phyloP scores from a whole-genome alignment of 2,797 vertebrate species.

The Sebastes diploproa region DNA sequence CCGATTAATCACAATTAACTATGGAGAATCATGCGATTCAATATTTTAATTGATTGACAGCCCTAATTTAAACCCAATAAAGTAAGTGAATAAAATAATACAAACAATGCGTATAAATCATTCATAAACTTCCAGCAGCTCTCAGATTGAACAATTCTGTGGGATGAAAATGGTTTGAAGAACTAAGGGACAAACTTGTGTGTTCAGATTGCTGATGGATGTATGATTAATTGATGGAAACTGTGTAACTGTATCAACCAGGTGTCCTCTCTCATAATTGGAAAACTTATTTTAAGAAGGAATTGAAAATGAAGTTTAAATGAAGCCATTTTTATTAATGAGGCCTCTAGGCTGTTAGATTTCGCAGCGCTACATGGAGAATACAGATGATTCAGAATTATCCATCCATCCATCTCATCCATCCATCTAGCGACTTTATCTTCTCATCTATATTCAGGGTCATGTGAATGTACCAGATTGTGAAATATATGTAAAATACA shows the following conservation, averaged over 20 bases:
- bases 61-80: too few relatives aligned
- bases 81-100: too few relatives aligned
- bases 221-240: constrained; percentile 20
- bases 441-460: neutral
- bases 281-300: constrained; percentile 8
- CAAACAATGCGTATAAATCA: neutral
- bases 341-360: constrained; percentile 6
- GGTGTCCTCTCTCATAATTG: constrained; percentile 24
- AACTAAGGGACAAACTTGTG: neutral
- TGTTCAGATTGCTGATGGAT: neutral
- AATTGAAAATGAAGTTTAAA: constrained; percentile 28
- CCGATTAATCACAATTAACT: too few relatives aligned
- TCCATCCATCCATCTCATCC: neutral
- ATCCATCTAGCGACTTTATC: neutral
- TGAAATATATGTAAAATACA: neutral
- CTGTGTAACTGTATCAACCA: constrained; percentile 1
- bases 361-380: neutral
- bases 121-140: neutral
- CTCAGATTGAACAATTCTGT: neutral
- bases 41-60: too few relatives aligned
- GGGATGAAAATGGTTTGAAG: neutral
- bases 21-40: too few relatives aligned
- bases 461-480: neutral
- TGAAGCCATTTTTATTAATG: constrained; percentile 50
- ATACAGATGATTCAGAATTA: neutral